Evolutionary conservation across 2,113 vertebrate genomes (phyloP).

Genomic region (Fregata magnificens): DNA sequence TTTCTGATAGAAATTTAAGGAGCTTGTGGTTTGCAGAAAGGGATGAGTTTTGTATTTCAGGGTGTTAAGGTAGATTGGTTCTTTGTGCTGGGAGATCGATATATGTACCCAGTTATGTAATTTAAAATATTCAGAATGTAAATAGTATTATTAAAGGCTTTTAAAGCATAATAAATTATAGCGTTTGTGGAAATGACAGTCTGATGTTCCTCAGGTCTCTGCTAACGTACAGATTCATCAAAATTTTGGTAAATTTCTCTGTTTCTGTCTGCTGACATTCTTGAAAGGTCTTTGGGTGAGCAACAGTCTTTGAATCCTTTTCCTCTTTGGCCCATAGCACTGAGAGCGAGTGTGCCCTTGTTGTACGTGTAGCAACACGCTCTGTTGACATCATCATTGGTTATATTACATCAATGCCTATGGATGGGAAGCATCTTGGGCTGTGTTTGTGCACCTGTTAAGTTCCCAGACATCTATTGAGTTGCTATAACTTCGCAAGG

Average conservation of each 20-base stretch:
- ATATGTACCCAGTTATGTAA: background rate
- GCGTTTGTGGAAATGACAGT: background rate
- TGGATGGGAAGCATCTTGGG: background rate
- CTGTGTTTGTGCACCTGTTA: background rate
- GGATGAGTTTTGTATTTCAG: background rate
- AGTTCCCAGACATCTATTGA: no score
- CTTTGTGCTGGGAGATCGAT: background rate
- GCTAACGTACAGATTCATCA: background rate
- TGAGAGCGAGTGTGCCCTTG: background rate
- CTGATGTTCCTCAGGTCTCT: background rate
- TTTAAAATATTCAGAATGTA: background rate
- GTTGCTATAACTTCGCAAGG: background rate
- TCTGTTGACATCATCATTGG: background rate
- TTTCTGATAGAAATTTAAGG: background rate
- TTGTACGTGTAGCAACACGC: fast-evolving
- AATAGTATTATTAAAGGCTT: background rate
- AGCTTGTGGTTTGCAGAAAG: background rate
- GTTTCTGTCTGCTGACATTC: background rate
- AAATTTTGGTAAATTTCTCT: background rate
- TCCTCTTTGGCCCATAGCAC: background rate
- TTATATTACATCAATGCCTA: background rate
- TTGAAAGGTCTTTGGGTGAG: background rate
- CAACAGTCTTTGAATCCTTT: background rate
- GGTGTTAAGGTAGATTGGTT: background rate
- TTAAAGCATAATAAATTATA: background rate